Base-by-base conservation (phyloP, 2,797 vertebrate genomes). In the Danio albolineatus region DNA sequence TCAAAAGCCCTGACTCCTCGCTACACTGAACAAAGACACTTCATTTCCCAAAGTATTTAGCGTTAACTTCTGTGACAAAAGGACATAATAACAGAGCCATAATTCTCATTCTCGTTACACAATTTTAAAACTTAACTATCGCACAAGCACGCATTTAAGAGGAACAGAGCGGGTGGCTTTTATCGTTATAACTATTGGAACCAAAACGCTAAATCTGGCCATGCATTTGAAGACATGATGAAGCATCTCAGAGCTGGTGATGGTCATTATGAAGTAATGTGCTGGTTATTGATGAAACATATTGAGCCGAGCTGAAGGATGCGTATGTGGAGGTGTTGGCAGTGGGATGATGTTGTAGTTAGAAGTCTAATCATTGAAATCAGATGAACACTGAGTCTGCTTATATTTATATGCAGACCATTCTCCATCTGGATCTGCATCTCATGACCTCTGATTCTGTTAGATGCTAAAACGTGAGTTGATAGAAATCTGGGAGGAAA, bases 351-450 rank as follows among this genome's bases (percentile, higher is more conserved):
- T 91, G 91, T 91, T 94, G 86, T 87, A 87, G 90, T 92, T 89
- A 91, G 90, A 88, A 93, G 91, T 92, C 91, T 93, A 92, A 94
- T 95, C 91, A 94, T 93, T 91, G 93, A 93, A 94, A 94, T 93
- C 82, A 83, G 84, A 82, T 82, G 85, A 82, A 84, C 74, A 43
- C 92, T 91, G 82, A 91, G 93, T 94, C 94, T 94, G 93, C 91
- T 92, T 91, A 91, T 93, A 91, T 93, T 92, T 93, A 95, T 76
- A 57, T 75, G 12, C 65, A 71, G 89, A 91, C 91, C 92, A 92
- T 94, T 94, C 92, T 92, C 94, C 93, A 93, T 85, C 91, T 59
- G 91, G 92, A 88, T 91, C 92, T 93, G 53, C 56, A 59, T 92
- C 91, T 93, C 92, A 92, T 94, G 95, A 89, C 91, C 89, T 86